Evolutionary conservation across 2,797 vertebrate genomes (phyloP).

Genomic region (Hipposideros larvatus): DNA sequence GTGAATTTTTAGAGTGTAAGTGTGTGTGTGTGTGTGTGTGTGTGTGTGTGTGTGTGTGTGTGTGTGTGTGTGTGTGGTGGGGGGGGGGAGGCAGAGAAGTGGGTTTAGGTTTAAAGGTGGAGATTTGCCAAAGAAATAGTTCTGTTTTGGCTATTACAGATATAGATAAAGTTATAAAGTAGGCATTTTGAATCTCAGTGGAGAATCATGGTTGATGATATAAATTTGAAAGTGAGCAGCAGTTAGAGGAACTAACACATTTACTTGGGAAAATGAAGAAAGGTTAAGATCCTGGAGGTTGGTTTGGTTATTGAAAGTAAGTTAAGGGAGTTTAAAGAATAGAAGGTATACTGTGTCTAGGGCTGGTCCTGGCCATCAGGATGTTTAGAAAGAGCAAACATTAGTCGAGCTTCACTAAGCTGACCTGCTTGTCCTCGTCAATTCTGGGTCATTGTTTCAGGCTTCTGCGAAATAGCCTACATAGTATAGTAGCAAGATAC

Average conservation of each 20-base stretch:
- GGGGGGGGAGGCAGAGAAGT: not conserved
- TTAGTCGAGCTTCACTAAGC: not conserved
- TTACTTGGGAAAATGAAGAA: conserved; percentile 24
- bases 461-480: not conserved
- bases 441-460: not conserved
- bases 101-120: not conserved
- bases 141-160: not conserved
- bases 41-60: not conserved
- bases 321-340: conserved; percentile 1
- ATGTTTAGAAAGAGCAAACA: not conserved
- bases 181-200: conserved; percentile 16
- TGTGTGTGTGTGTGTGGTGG: not conserved
- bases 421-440: not conserved
- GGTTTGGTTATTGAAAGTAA: conserved; percentile 34
- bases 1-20: not conserved
- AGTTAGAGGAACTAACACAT: not conserved
- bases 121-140: conserved; percentile 14
- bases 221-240: not conserved
- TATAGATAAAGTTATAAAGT: not conserved
- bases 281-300: not conserved
- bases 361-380: not conserved
- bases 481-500: not conserved
- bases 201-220: not conserved
- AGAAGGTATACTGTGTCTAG: not conserved
- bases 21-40: too few relatives aligned